phyloP scores from a whole-genome alignment of 2,113 vertebrate genomes.

The Pithys albifrons region DNA sequence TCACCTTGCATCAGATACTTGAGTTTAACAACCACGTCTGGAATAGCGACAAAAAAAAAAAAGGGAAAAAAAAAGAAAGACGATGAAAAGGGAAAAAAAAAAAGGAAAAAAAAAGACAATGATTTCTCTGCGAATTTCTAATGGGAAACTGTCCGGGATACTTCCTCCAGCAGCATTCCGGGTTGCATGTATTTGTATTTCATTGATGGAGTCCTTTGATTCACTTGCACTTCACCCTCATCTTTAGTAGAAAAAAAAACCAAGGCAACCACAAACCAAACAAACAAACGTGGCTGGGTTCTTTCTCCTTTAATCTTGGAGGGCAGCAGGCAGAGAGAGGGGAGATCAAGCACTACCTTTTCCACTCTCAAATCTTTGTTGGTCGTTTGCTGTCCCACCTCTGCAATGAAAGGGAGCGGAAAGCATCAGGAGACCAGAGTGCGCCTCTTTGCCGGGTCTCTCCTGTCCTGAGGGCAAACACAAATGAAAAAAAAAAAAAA shows the following conservation, averaged over 20 bases:
- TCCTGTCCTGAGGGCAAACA: slow-evolving; percentile 15
- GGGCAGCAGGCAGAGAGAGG: slow-evolving; percentile 3
- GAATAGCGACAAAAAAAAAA: slow-evolving; percentile 69
- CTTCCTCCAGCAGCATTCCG: slow-evolving; percentile 77
- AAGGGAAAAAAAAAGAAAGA: neutral
- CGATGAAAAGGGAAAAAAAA: neutral
- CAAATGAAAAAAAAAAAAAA: neutral
- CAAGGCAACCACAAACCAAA: slow-evolving; percentile 20
- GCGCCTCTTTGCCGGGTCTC: slow-evolving; percentile 9
- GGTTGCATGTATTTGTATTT: slow-evolving; percentile 87
- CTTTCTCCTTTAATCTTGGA: slow-evolving; percentile 43
- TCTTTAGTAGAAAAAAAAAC: slow-evolving; percentile 64
- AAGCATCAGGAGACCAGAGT: slow-evolving; percentile 23
- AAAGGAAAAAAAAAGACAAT: slow-evolving; percentile 62
- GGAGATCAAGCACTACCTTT: slow-evolving; percentile 21
- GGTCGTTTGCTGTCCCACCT: slow-evolving; percentile 11
- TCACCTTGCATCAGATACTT: slow-evolving; percentile 82
- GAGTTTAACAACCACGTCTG: slow-evolving; percentile 75
- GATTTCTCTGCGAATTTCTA: slow-evolving; percentile 74
- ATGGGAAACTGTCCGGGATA: slow-evolving; percentile 70
- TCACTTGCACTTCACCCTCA: slow-evolving; percentile 77
- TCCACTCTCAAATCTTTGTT: neutral
- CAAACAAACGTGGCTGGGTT: slow-evolving; percentile 53
- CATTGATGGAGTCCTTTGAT: slow-evolving; percentile 81
- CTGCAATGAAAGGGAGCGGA: slow-evolving; percentile 33